Evolutionary conservation across 30 jellyfish, hydroid and myxozoan species (phyloP), one percentile per base, ranked within the genome.

Genomic region (Hydra vulgaris): DNA sequence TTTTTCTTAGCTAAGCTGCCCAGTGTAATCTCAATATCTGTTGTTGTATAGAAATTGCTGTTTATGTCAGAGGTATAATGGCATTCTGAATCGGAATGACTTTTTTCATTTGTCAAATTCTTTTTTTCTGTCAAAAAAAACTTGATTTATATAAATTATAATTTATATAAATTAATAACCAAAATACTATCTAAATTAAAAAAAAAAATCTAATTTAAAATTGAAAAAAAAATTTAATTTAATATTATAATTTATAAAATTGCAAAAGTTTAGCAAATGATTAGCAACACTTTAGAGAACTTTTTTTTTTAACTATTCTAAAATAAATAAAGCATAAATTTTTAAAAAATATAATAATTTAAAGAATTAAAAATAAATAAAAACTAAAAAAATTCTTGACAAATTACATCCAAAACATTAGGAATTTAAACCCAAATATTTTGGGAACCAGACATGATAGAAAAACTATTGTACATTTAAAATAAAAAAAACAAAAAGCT

Each of bases 31-130:
- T 78, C 85, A 22, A 78, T 18, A 24, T 78, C 85, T 3, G 85
- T 78, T 22, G 85, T 78, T 27, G 85, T 78, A n/a, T 78, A 78
- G 27, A n/a, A 20, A 15, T 53, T 81, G 23, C 74, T 16, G 15
- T 78, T 74, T 17, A 61, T 66, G 26, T 54, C 85, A 15, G 85
- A 24, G 23, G 85, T 69, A 24, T 66, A 24, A 0, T 24, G 68
- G 77, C 76, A 78, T n/a, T 66, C 85, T 0, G 81, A 73, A 27
- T 73, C 81, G 0, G 81, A 68, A 68, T n/a, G 75, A 68, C 75
- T 68, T 23, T 23, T 68, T 15, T 68, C 75, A 1, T 68, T 23
- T 7, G 25, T 68, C 12, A 23, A 68, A 3, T 7, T 8, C 16
- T 20, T 20, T 68, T 20, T 20, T 20, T n/a, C 75, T 68, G 16